Evolutionary conservation across 2,113 vertebrate species (phyloP).

Genomic region (Tragelaphus scriptus): DNA sequence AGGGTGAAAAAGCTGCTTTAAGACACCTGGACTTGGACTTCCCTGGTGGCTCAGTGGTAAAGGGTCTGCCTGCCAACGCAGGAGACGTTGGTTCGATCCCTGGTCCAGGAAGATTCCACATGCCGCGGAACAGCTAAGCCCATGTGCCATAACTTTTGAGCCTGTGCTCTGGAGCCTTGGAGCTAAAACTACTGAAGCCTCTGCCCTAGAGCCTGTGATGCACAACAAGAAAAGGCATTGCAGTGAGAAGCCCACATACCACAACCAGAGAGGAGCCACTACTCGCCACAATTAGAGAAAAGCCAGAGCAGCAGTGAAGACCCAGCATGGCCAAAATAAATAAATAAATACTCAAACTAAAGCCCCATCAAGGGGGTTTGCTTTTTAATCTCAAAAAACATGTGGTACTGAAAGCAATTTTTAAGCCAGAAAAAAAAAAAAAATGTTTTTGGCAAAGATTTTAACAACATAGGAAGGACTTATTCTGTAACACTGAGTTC

Average conservation of each 20-base stretch:
- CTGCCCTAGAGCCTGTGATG: background rate
- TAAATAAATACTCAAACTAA: background rate
- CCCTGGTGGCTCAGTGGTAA: background rate
- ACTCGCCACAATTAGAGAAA: background rate
- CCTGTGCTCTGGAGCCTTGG: background rate
- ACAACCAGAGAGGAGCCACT: background rate
- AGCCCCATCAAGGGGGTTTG: background rate
- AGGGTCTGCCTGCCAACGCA: background rate
- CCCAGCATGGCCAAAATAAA: background rate
- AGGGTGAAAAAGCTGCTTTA: too few species aligned
- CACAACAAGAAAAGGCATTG: background rate
- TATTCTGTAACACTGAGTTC: background rate
- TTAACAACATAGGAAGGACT: background rate
- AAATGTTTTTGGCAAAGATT: background rate
- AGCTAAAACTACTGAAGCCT: background rate
- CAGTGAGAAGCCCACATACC: background rate
- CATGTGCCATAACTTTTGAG: background rate
- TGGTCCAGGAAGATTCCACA: background rate
- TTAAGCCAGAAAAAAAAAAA: background rate
- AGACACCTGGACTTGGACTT: background rate
- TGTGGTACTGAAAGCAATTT: background rate
- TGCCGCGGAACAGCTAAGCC: background rate
- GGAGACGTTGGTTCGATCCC: background rate
- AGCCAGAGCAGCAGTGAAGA: background rate
- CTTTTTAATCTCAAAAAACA: background rate